A percentile compares a stretch with the other conserved stretches of the same genome.
Evolutionary conservation across 1,140 invertebrate species (phyloP).

Genomic region (Brachystomella parvula): DNA sequence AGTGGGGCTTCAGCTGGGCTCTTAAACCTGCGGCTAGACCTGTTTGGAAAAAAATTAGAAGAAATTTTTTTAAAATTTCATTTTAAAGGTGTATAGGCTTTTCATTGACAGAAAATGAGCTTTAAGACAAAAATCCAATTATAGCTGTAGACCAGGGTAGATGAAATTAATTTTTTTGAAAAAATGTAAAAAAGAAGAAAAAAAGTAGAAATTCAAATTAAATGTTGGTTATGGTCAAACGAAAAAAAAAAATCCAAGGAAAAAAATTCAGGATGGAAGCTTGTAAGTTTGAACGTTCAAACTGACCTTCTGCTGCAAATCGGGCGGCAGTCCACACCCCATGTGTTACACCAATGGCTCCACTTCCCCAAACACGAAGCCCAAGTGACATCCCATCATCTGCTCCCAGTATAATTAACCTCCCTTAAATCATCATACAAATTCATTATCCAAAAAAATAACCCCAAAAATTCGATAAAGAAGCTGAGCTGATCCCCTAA

Average conservation of each 20-base stretch:
- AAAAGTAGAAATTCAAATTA: too few species aligned
- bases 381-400: slow-evolving; percentile 35
- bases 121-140: too few species aligned
- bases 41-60: not conserved
- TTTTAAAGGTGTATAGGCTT: too few species aligned
- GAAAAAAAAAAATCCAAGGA: too few species aligned
- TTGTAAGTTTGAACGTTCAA: too few species aligned
- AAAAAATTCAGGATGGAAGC: too few species aligned
- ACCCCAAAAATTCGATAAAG: not conserved
- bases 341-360: slow-evolving; percentile 32
- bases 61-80: slow-evolving; percentile 6
- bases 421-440: slow-evolving; percentile 27
- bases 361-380: slow-evolving; percentile 34
- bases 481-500: not conserved
- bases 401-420: slow-evolving; percentile 36
- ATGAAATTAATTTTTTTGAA: too few species aligned
- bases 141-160: too few species aligned
- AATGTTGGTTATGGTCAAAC: too few species aligned
- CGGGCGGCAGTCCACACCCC: slow-evolving; percentile 41
- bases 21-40: slow-evolving; percentile 59
- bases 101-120: too few species aligned
- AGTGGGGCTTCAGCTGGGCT: slow-evolving; percentile 56
- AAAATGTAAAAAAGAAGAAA: too few species aligned
- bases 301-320: slow-evolving; percentile 46
- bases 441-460: slow-evolving; percentile 17